Base-by-base conservation (phyloP, 37 sponge, comb jelly and placozoan genomes). In the Hexactinellida sp. region DNA sequence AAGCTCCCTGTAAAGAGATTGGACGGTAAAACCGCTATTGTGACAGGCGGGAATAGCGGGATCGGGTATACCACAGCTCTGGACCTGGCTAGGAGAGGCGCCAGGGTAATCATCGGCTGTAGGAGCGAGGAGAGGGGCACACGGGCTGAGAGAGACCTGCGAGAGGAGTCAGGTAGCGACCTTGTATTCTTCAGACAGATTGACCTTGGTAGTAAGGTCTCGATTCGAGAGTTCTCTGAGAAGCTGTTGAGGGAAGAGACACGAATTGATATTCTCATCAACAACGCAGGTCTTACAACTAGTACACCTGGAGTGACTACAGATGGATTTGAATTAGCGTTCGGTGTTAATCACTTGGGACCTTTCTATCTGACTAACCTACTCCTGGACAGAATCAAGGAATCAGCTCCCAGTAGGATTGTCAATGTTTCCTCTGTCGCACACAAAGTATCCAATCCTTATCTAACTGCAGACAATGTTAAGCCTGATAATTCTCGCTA, bases 1-100 rank as follows among this genome's bases (percentile, higher is more conserved):
- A 25, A 25, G 28, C 13, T 3, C 34, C 28, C 21, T 25, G 76
- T 5, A 63, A 28, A 32, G 30, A 84, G 32, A n/a, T 88, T 94
- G 85, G 84, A 87, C 37, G 91, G 93, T 24, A 94, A 94, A 91
- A 91, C 91, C 0, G 92, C 84, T 34, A 55, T 96, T 28, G 88
- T 95, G 30, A 91, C 91, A 28, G 91, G 91, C 0, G 88, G 88
- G 39, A 91, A 91, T 84, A 91, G 86, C 34, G 91, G 91, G 0
- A 88, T 91, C 0, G 91, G 91, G 38, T 51, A 86, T 37, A 88
- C 88, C 54, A 88, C 91, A 37, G 88, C 91, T 51, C 35, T 88
- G n/a, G 91, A 88, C 36, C 87, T 91, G 0, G 88, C 88, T 36
- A 88, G 54, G 37, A 83, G 88, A 71, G 84, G 87, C 23, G 91